phyloP scores from a whole-genome alignment of 2,113 vertebrate species.

The Chascanopsetta lugubris region DNA sequence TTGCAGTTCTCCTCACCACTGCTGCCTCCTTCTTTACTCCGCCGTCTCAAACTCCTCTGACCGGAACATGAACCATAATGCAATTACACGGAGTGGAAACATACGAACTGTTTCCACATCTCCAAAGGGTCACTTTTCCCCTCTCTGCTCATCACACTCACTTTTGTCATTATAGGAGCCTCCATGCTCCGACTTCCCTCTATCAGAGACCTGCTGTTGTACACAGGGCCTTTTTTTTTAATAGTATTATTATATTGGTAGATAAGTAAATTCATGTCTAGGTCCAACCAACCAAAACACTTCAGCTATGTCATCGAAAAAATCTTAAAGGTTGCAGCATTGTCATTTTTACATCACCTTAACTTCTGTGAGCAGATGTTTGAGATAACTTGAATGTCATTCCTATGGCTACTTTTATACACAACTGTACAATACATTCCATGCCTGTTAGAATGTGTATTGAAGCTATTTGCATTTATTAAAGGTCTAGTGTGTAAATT shows the following conservation, averaged over 20 bases:
- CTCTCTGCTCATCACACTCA: constrained; percentile 42
- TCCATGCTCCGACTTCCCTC: constrained; percentile 4
- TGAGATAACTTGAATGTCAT: neutral
- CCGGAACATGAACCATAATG: constrained; percentile 68
- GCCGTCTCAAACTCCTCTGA: constrained; percentile 55
- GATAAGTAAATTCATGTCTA: neutral
- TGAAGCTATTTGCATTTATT: no score
- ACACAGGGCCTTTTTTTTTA: neutral
- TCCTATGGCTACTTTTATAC: neutral
- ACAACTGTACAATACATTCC: neutral
- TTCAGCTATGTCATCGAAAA: constrained; percentile 8
- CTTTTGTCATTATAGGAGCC: constrained; percentile 11
- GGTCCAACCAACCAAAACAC: neutral
- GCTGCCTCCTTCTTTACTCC: constrained; percentile 52
- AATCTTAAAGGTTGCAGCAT: neutral
- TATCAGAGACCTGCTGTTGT: neutral
- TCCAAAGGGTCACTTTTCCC: constrained; percentile 60
- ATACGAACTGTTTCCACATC: constrained; percentile 62
- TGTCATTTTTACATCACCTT: neutral
- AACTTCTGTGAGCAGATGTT: neutral
- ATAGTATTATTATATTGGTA: neutral
- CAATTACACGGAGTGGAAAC: constrained; percentile 67
- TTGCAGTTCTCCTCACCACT: constrained; percentile 39
- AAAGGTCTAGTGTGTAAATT: no score
- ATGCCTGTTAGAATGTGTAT: no score